These are phyloP conservation scores for Drepanosiphum platanoidis DNA, from an alignment of 2,888 invertebrate species.

Conservation along the genomic window DNA sequence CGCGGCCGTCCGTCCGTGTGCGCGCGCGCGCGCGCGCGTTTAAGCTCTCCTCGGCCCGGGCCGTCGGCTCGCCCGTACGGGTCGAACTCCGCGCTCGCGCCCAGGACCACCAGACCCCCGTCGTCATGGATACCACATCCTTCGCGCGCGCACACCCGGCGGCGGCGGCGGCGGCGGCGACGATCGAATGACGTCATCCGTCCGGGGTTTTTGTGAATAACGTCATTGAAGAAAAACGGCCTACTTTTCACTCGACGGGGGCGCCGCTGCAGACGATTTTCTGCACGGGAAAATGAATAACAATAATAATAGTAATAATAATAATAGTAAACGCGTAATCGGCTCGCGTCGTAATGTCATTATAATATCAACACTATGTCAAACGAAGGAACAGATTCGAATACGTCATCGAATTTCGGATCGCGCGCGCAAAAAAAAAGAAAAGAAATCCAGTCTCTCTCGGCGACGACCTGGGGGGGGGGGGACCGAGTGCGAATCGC, in stretches of 20 bases:
- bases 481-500: too few species aligned
- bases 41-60: not conserved
- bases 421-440: too few species aligned
- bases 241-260: slow-evolving; percentile 5
- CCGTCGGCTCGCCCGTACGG: not conserved
- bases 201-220: slow-evolving; percentile 61
- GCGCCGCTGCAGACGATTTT: too few species aligned
- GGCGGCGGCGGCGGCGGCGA: not conserved
- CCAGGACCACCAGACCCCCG: slow-evolving; percentile 12
- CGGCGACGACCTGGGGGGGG: too few species aligned
- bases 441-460: too few species aligned
- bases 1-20: not conserved
- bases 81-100: not conserved
- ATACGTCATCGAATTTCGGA: too few species aligned
- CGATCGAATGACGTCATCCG: slow-evolving; percentile 56
- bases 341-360: too few species aligned
- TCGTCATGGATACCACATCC: slow-evolving; percentile 46
- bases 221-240: slow-evolving; percentile 60
- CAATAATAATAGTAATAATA: too few species aligned
- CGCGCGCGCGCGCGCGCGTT: not conserved
- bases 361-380: too few species aligned
- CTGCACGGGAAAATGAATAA: too few species aligned
- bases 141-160: not conserved
- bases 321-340: not conserved
- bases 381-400: too few species aligned